Evolutionary conservation across 2,888 invertebrate species (phyloP).

Genomic region (Sisyra nigra): DNA sequence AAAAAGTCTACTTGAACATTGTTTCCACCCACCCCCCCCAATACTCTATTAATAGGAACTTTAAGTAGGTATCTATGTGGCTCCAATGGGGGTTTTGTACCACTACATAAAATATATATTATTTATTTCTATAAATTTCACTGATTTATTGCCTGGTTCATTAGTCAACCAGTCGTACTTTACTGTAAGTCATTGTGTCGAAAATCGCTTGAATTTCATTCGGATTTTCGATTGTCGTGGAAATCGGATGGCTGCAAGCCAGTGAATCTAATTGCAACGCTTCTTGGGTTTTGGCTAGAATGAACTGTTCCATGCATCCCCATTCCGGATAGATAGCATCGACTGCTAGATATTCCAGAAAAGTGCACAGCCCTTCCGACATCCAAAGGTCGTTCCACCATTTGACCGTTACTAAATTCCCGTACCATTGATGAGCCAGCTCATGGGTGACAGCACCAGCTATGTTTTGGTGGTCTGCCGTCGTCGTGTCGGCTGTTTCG

Average conservation of each 20-base stretch:
- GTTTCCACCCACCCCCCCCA: too few relatives aligned
- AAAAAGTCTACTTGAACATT: too few relatives aligned
- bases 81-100: too few relatives aligned
- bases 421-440: constrained; percentile 78
- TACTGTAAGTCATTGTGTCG: constrained; percentile 59
- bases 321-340: constrained; percentile 42
- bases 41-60: too few relatives aligned
- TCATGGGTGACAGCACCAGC: constrained; percentile 50
- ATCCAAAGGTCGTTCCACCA: constrained; percentile 92
- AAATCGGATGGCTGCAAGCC: constrained; percentile 54
- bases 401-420: constrained; percentile 83
- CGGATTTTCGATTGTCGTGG: constrained; percentile 48
- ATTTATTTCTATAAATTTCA: too few relatives aligned
- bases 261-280: constrained; percentile 52
- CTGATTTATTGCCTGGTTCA: too few relatives aligned
- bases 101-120: too few relatives aligned
- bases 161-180: too few relatives aligned
- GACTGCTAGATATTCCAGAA: constrained; percentile 61
- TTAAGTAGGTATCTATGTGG: too few relatives aligned
- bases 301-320: constrained; percentile 56
- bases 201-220: constrained; percentile 56
- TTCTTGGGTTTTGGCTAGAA: constrained; percentile 48
- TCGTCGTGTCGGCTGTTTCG: constrained; percentile 44
- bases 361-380: constrained; percentile 75
- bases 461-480: constrained; percentile 47